Base-by-base conservation (phyloP, 2,888 invertebrate species). In the Amaurobius ferox region DNA sequence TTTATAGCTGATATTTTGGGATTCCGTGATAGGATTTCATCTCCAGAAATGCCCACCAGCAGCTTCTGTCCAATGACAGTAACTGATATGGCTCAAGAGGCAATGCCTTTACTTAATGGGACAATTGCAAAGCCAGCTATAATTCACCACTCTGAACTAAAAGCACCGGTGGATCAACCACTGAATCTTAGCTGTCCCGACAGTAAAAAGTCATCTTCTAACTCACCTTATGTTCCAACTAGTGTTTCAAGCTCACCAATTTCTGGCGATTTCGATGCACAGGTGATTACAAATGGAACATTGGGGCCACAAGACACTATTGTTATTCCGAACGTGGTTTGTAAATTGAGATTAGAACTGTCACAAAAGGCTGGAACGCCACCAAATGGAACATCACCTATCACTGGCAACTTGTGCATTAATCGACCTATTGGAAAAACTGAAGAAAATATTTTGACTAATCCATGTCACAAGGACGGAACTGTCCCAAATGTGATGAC, bases 1-100 rank as follows among this genome's bases (percentile, higher is more conserved):
- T 94, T 95, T 48, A 97, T 98, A 90, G 95, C 95, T 88, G 96
- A 97, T 91, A 97, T 97, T 89, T 93, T 98, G 89, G 96, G 96
- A 29, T 92, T 94, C 92, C 76, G 87, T 76, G 68, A 86, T 64
- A 32, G 70, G 23, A 23, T 23, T 9, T 48, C 79, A 0, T 66
- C 66, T 7, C 48, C 71, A 28, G 66, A 66, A 19, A 61, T 66
- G 16, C 64, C 26, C 13, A 39, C 55, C 30, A 35, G 19, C 68
- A 68, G 1, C 68, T 78, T 55, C 29, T 79, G 78, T n/a, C 30
- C 72, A 11, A 55, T 85, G 72, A 62, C 66, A 23, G 44, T 55
- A 13, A 61, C 68, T 13, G 73, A 78, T 26, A 48, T 30, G 6
- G 32, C 68, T 6, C 73, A 79, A n/a, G 68, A 78, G 23, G 30